Percentiles rank a stretch among this genome's conserved stretches.
Conservation (phyloP, 2,797 vertebrate species). For the Chloroceryle inda region DNA sequence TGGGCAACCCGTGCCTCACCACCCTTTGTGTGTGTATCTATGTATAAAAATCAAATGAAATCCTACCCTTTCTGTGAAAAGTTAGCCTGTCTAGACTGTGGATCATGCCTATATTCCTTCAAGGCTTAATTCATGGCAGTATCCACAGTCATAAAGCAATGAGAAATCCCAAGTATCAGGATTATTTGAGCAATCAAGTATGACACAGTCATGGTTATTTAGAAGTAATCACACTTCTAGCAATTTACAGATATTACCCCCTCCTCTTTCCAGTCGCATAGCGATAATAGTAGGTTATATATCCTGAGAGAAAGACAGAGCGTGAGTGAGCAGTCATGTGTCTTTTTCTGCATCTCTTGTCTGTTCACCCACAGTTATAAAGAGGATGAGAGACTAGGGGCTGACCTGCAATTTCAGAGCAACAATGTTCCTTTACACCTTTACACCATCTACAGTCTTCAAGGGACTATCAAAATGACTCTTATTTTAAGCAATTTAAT, state of each 20-base stretch:
- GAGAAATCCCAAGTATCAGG: not conserved
- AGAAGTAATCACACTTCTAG: slow-evolving; percentile 24
- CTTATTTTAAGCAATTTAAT: not conserved
- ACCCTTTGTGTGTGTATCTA: not conserved
- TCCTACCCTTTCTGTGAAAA: not conserved
- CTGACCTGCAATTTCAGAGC: not conserved
- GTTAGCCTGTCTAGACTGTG: not conserved
- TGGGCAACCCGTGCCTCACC: not conserved
- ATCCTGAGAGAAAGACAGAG: not conserved
- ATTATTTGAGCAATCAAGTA: slow-evolving; percentile 51
- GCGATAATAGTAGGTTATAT: not conserved
- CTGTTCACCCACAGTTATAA: not conserved
- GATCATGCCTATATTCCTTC: not conserved
- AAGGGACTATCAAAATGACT: slow-evolving; percentile 15
- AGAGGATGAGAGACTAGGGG: not conserved
- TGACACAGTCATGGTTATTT: slow-evolving; percentile 12
- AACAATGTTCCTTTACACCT: not conserved
- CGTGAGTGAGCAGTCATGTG: not conserved
- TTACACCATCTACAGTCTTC: not conserved
- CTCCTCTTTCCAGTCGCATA: not conserved
- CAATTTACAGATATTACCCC: slow-evolving; percentile 30
- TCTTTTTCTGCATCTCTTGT: not conserved
- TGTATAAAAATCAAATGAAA: not conserved
- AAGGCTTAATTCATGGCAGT: slow-evolving; percentile 27
- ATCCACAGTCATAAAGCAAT: slow-evolving; percentile 16